A percentile compares a stretch with the other conserved stretches of the same genome.
phyloP scores from a whole-genome alignment of 2,113 vertebrate species.

The Passer montanus region DNA sequence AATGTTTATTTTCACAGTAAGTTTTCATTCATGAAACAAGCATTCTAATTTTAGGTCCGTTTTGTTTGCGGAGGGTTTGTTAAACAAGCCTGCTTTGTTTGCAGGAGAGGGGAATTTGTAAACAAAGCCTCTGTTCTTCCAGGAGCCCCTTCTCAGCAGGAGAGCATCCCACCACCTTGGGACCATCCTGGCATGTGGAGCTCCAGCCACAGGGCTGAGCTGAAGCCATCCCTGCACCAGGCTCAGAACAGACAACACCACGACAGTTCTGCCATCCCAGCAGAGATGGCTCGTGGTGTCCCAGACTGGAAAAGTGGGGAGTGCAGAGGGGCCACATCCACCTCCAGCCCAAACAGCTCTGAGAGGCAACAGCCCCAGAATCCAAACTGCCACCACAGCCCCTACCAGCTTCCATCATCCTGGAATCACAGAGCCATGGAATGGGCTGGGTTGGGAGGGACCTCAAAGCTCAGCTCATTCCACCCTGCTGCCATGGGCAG shows the following conservation, averaged over 20 bases:
- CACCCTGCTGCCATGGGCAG: background rate
- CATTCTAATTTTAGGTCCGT: background rate
- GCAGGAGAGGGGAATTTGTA: background rate
- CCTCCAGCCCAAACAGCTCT: background rate
- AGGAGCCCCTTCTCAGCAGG: background rate
- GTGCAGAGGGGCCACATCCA: background rate
- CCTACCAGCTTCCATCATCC: background rate
- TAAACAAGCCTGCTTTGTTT: constrained; percentile 21
- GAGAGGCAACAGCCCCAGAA: background rate
- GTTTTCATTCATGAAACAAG: background rate
- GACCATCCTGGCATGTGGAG: background rate
- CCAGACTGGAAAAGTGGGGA: background rate
- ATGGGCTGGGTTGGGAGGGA: background rate
- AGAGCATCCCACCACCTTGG: background rate
- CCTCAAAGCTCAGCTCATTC: background rate
- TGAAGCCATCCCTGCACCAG: background rate
- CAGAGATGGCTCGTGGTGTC: fast-evolving
- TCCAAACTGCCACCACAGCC: background rate
- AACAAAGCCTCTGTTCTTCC: background rate
- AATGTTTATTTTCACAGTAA: constrained; percentile 18
- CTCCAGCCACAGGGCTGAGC: background rate
- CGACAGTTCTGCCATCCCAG: fast-evolving
- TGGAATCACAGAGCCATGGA: background rate
- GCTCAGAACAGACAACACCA: fast-evolving
- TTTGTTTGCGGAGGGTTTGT: background rate